Evolutionary conservation across 2,888 invertebrate genomes (phyloP).

Genomic region (Heliconius hortense): DNA sequence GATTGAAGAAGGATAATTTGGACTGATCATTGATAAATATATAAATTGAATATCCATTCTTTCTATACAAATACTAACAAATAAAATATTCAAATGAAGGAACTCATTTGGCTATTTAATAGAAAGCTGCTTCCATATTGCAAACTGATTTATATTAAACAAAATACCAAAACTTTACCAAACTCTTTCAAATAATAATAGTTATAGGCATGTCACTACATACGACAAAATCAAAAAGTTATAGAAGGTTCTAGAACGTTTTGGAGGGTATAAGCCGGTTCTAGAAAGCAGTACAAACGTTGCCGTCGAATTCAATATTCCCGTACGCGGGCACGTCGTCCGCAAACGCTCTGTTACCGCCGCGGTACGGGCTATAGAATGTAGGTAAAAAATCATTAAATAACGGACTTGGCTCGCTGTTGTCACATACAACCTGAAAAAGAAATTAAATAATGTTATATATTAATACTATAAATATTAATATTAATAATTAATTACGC

Average conservation of each 20-base stretch:
- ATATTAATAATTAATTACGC: too few relatives aligned
- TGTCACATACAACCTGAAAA: slow-evolving; percentile 69
- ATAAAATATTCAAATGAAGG: too few relatives aligned
- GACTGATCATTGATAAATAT: too few relatives aligned
- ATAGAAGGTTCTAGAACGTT: not conserved
- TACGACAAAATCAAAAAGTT: not conserved
- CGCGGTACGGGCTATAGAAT: slow-evolving; percentile 69
- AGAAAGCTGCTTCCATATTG: too few relatives aligned
- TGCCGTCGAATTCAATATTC: slow-evolving; percentile 71
- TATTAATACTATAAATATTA: too few relatives aligned
- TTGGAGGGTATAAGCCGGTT: not conserved
- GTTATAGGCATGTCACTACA: not conserved
- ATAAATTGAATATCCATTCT: too few relatives aligned
- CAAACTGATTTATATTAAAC: not conserved
- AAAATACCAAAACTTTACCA: not conserved
- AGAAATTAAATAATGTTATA: too few relatives aligned
- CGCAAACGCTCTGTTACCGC: slow-evolving; percentile 52
- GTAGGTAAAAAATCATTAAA: slow-evolving; percentile 77
- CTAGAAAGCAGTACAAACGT: slow-evolving; percentile 73
- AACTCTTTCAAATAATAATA: not conserved
- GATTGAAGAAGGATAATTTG: too few relatives aligned
- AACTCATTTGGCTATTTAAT: too few relatives aligned
- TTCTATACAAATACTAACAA: too few relatives aligned
- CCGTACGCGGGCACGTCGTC: slow-evolving; percentile 56
- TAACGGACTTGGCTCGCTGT: slow-evolving; percentile 63